A percentile compares a stretch with the other conserved stretches of the same genome.
Evolutionary conservation across 2,797 vertebrate genomes (phyloP).

Genomic region (Phataginus tricuspis): DNA sequence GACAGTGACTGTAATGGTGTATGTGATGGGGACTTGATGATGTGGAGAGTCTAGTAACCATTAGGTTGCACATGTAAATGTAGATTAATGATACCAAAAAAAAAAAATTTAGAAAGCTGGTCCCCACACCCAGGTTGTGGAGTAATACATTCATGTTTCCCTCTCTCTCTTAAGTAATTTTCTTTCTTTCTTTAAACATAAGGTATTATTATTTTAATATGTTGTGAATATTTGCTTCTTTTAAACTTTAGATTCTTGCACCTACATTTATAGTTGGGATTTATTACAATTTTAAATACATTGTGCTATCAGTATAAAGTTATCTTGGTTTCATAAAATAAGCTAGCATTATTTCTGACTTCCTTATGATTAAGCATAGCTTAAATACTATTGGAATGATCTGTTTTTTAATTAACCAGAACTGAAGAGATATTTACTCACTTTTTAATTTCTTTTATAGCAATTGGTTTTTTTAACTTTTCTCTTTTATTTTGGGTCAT

Average conservation of each 20-base stretch:
- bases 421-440: background rate
- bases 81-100: no score
- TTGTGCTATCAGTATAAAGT: background rate
- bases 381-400: background rate
- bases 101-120: no score
- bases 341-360: background rate
- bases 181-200: background rate
- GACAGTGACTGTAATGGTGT: no score
- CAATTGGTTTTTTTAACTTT: background rate
- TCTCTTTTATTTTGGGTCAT: background rate
- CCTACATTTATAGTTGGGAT: background rate
- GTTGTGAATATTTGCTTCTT: background rate
- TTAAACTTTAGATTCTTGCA: background rate
- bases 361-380: background rate
- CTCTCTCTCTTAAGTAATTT: background rate
- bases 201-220: background rate
- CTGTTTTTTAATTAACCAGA: background rate
- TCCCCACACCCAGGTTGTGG: background rate
- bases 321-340: background rate
- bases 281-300: background rate
- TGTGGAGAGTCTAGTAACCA: no score
- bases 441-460: background rate
- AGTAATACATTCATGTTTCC: background rate
- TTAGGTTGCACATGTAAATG: no score
- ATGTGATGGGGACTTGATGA: no score